Base-by-base conservation (phyloP, 2,888 invertebrate species). In the Calameuta pallipes region DNA sequence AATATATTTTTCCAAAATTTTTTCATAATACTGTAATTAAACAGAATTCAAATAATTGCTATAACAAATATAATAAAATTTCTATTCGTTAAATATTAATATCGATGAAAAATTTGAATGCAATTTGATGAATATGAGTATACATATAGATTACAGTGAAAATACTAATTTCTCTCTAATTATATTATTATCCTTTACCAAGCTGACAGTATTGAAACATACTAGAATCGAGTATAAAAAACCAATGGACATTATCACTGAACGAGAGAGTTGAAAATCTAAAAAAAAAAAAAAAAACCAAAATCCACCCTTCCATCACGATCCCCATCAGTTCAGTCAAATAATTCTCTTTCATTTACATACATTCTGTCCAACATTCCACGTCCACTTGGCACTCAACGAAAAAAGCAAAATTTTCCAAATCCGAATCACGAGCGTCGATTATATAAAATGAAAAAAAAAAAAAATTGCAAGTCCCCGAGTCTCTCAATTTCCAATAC, bases 401-500 rank as follows among this genome's bases (percentile, higher is more conserved):
- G 56, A 23, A 23, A 56, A 56, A 56, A 56, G 23, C 56, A 56
- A 23, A 56, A 56, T 23, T 23, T 56, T 9, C 23, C 56, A 56
- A 56, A 56, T 56, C 23, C 56, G 23, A 56, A 23, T 71, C 31
- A 71, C 71, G 71, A 31, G 9, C 33, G 31, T 33, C 31, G 31
- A 31, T 31, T 69, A 76, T 75, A 69, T 56, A 71, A 76, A 41
- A 31, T 31, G 74, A 36, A 73, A 78, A 70, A 79, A 82, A 82
- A 80, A 79, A 36, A 12, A 36, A 36, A 82, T 75, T 77, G 78
- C 74, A 73, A 35, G 69, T 75, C 23, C 56, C 56, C 79, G 69
- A 69, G 71, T 69, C 74, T 34, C 77, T 37, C 76, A 41, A 77
- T 80, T 82, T 77, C 80, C 79, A 74, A 82, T 82, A 79, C 37